Evolutionary conservation across 1,140 invertebrate genomes (phyloP).

Genomic region (Gerris buenoi): DNA sequence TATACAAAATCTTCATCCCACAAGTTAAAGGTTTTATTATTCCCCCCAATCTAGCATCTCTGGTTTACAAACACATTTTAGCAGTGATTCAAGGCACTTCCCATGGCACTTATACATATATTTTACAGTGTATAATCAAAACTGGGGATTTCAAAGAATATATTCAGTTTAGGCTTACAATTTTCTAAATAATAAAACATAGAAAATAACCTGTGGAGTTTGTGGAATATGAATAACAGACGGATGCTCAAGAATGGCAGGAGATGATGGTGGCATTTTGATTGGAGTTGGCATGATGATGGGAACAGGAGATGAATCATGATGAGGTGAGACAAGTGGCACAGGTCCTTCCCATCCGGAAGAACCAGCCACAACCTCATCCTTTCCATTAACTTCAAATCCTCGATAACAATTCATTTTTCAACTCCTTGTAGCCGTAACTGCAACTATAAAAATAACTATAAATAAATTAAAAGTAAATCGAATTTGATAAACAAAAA

Average conservation of each 20-base stretch:
- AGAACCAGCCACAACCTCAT: not conserved
- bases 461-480: not conserved
- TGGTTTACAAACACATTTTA: no score
- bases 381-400: not conserved
- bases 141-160: not conserved
- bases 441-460: not conserved
- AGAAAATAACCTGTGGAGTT: conserved; percentile 32
- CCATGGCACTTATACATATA: no score
- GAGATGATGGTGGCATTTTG: conserved; percentile 33
- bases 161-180: not conserved
- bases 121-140: no score
- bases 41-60: no score
- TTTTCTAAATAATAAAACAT: conserved; percentile 2
- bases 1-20: no score
- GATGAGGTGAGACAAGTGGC: not conserved
- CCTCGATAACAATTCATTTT: conserved; percentile 1
- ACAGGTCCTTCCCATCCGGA: not conserved
- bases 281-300: conserved; percentile 38
- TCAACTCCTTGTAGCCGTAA: not conserved
- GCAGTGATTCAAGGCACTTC: no score
- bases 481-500: not conserved
- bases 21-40: no score
- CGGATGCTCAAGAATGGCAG: conserved; percentile 27
- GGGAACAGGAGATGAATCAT: conserved; percentile 25
- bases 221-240: conserved; percentile 29